A percentile compares a stretch with the other conserved stretches of the same genome.
Evolutionary conservation across 2,888 invertebrate genomes (phyloP).

Genomic region (Fragum sueziense): DNA sequence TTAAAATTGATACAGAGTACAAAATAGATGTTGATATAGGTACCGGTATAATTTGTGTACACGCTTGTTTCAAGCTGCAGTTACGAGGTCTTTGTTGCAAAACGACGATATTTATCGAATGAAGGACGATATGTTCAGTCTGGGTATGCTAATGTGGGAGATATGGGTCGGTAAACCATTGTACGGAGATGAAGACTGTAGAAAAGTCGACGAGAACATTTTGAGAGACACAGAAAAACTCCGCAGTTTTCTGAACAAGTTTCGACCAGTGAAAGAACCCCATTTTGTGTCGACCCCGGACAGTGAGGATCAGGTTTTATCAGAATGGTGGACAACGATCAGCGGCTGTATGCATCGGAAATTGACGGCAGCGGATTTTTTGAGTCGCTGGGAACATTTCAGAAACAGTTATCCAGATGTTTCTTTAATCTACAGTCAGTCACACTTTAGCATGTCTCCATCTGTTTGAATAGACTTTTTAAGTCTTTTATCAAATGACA

Average conservation of each 20-base stretch:
- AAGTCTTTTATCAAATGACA: too few relatives aligned
- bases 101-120: slow-evolving; percentile 29
- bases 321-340: slow-evolving; percentile 41
- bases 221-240: slow-evolving; percentile 27
- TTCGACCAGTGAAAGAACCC: slow-evolving; percentile 24
- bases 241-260: slow-evolving; percentile 13
- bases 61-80: too few relatives aligned
- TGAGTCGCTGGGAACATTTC: slow-evolving; percentile 6
- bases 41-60: too few relatives aligned
- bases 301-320: slow-evolving; percentile 11
- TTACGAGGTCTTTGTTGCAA: too few relatives aligned
- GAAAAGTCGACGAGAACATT: background rate
- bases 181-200: background rate
- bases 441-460: background rate
- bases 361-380: slow-evolving; percentile 26
- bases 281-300: slow-evolving; percentile 15
- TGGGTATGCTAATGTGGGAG: slow-evolving; percentile 73
- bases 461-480: too few relatives aligned
- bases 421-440: slow-evolving; percentile 6
- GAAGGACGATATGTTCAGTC: slow-evolving; percentile 68
- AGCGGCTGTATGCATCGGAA: slow-evolving; percentile 18
- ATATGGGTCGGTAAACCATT: slow-evolving; percentile 59
- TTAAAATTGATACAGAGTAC: too few relatives aligned
- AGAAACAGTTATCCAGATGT: background rate
- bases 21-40: too few relatives aligned